Conservation (phyloP, 2,888 invertebrate genomes). For the Melieria picta region DNA sequence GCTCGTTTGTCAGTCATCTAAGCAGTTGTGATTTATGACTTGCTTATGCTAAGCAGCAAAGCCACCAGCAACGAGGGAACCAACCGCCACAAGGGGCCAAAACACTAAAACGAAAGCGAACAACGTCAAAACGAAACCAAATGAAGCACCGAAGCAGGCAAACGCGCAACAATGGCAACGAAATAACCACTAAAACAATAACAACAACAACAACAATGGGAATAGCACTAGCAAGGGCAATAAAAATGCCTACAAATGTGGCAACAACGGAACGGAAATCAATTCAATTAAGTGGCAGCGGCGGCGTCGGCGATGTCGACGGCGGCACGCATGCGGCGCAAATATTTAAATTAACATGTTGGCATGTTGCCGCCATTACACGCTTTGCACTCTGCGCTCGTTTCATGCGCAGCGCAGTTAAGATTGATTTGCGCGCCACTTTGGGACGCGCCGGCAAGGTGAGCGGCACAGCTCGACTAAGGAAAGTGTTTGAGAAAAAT, state of each 20-base stretch:
- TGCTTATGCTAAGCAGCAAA: not conserved
- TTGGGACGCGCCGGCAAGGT: too few relatives aligned
- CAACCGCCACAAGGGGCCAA: not conserved
- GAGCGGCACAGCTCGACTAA: too few relatives aligned
- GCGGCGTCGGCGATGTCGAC: too few relatives aligned
- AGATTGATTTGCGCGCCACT: too few relatives aligned
- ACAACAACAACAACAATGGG: slow-evolving; percentile 1
- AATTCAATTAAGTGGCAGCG: not conserved
- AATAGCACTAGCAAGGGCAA: not conserved
- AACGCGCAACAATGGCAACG: too few relatives aligned
- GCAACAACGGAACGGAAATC: not conserved
- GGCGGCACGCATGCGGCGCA: not conserved
- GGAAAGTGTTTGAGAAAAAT: too few relatives aligned
- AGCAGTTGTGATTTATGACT: not conserved
- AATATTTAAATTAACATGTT: slow-evolving; percentile 5
- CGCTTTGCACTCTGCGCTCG: too few relatives aligned
- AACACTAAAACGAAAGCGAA: not conserved
- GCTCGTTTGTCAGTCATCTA: slow-evolving; percentile 9
- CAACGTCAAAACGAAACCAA: not conserved
- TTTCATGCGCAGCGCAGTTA: too few relatives aligned
- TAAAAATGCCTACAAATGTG: not conserved
- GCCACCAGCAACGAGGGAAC: not conserved
- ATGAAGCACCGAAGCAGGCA: not conserved
- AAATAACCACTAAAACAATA: not conserved
- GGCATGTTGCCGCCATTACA: not conserved